These are phyloP conservation scores for Zaprionus vittiger DNA, from an alignment of 1,140 invertebrate species.

Conservation along the genomic window DNA sequence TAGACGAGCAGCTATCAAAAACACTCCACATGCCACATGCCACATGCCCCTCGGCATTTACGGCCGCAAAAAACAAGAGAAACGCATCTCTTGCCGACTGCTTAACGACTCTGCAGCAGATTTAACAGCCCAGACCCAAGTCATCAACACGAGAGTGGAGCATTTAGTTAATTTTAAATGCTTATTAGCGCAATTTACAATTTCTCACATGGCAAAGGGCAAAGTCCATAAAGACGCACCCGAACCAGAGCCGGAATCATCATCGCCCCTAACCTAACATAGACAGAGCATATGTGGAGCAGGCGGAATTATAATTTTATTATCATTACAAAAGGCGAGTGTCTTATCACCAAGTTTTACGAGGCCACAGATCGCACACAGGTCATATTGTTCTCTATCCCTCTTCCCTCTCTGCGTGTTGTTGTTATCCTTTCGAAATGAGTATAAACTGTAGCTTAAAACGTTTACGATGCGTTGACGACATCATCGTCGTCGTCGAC, in stretches of 20 bases:
- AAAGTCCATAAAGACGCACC: background rate
- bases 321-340: slow-evolving; percentile 78
- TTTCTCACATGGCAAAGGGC: slow-evolving; percentile 43
- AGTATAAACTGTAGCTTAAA: slow-evolving; percentile 83
- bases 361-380: slow-evolving; percentile 71
- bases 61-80: slow-evolving; percentile 53
- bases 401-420: background rate
- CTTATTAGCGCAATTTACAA: slow-evolving; percentile 77
- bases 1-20: slow-evolving; percentile 20
- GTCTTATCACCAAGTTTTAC: slow-evolving; percentile 79
- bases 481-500: slow-evolving; percentile 56
- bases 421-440: slow-evolving; percentile 75
- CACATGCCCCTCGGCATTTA: slow-evolving; percentile 31
- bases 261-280: no score
- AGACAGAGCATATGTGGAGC: slow-evolving; percentile 55
- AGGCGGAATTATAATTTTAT: slow-evolving; percentile 83
- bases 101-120: slow-evolving; percentile 49
- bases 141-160: slow-evolving; percentile 67
- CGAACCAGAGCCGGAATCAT: slow-evolving; percentile 20
- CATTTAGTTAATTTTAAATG: slow-evolving; percentile 83
- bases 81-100: slow-evolving; percentile 60
- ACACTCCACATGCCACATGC: slow-evolving; percentile 15
- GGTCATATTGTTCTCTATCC: slow-evolving; percentile 46
- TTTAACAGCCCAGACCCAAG: slow-evolving; percentile 58
- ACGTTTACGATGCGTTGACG: slow-evolving; percentile 82